Evolutionary conservation across 64 coral and sea anemone genomes (phyloP), one percentile per base, ranked within the genome.

Genomic region (Pocillopora verrucosa): DNA sequence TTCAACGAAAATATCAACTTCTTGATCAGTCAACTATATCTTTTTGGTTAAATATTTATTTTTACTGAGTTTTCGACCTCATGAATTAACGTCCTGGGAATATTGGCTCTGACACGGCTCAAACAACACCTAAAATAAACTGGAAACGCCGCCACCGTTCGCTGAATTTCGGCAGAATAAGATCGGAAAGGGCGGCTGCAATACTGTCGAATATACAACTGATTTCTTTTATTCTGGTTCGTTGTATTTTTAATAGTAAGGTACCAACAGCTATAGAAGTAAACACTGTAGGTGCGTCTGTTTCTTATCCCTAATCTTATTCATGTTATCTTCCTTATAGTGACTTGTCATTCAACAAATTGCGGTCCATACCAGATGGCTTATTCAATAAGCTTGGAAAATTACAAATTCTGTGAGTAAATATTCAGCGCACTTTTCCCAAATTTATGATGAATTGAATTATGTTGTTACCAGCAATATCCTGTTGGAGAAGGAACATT

Each of bases 1-100:
- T 57, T 77, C 41, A 76, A 77, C 17, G 41, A n/a, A 77, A 77
- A 20, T 20, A 77, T 56, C 75, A 77, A 57, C 75, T 76, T 77
- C 37, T 77, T n/a, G 41, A 77, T 77, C 41, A 45, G 75, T 77
- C 16, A 77, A 16, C 15, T 1, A 16, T 77, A 19, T 77, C 56
- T 77, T 56, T 37, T 75, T 38, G 0, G 15, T 56, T 10, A 77
- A 77, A 22, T 56, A 5, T 56, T 77, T 16, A 77, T 57, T 77
- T n/a, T 56, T 77, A 0, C 14, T 75, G 34, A 38, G 9, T 75
- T 38, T 13, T 19, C 10, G 14, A 77, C 36, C 16, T 56, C 9
- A 22, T 20, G n/a, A 56, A 57, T 22, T 56, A 17, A 20, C 10
- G 16, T 9, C 2, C 5, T 16, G 36, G 6, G 9, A 45, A 57